phyloP scores from a whole-genome alignment of 2,888 invertebrate species.

The Scaptodrosophila latifasciaeformis region DNA sequence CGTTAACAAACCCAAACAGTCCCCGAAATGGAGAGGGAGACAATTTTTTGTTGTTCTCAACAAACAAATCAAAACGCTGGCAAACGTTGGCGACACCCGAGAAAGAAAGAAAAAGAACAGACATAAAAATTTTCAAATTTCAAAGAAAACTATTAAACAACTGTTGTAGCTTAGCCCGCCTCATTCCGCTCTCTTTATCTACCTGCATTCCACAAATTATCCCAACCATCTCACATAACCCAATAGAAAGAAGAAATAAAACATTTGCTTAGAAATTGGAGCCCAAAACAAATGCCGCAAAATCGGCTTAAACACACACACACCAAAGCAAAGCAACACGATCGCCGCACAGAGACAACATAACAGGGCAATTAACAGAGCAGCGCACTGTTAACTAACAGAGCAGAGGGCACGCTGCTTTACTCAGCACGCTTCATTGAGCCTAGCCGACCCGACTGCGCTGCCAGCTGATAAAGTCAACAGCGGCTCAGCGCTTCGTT shows the following conservation, averaged over 20 bases:
- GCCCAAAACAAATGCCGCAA: conserved; percentile 60
- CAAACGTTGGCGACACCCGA: neutral
- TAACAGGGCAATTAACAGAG: neutral
- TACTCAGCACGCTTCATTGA: conserved; percentile 17
- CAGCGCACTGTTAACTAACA: conserved; percentile 40
- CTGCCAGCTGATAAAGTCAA: neutral
- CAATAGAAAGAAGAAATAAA: no score
- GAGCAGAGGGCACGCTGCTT: conserved; percentile 9
- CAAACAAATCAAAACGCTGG: conserved; percentile 35
- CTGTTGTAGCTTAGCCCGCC: conserved; percentile 29
- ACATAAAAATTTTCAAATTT: conserved; percentile 44
- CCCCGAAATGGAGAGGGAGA: conserved; percentile 15
- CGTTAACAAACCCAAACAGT: conserved; percentile 43
- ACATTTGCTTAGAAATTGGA: conserved; percentile 67
- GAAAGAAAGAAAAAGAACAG: conserved; percentile 14
- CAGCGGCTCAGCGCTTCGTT: conserved; percentile 18
- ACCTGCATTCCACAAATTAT: no score
- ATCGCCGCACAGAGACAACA: conserved; percentile 2
- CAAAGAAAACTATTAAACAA: conserved; percentile 68
- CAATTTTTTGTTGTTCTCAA: conserved; percentile 57
- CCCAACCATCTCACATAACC: conserved; percentile 30
- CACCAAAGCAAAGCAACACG: conserved; percentile 9
- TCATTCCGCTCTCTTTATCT: neutral
- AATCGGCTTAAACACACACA: conserved; percentile 23
- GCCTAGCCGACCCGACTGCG: neutral